A percentile compares a stretch with the other conserved stretches of the same genome.
These are phyloP conservation scores for Pectinophora gossypiella DNA, from an alignment of 1,140 invertebrate species.

Conservation along the genomic window DNA sequence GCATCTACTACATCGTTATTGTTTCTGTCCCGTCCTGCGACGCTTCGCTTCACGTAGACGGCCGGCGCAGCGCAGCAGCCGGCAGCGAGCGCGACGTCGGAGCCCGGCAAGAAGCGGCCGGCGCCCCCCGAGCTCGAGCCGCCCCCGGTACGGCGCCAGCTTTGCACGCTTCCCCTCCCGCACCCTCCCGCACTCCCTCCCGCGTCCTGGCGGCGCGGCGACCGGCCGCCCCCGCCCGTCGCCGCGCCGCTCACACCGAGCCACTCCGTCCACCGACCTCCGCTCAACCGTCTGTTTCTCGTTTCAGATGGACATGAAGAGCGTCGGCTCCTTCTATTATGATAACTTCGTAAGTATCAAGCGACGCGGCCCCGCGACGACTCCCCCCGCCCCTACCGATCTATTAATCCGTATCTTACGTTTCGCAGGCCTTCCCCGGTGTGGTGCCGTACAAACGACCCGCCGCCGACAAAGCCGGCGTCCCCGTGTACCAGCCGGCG, in stretches of 20 bases:
- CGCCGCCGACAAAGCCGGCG: conserved; percentile 94
- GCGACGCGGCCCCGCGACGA: background rate
- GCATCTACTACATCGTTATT: conserved; percentile 75
- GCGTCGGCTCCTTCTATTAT: conserved; percentile 94
- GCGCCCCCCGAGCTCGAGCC: conserved; percentile 68
- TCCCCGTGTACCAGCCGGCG: conserved; percentile 95
- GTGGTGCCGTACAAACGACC: conserved; percentile 95
- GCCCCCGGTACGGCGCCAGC: conserved; percentile 64
- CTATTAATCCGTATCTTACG: conserved; percentile 4
- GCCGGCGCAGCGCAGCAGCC: conserved; percentile 65
- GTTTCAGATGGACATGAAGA: conserved; percentile 94
- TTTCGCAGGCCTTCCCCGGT: conserved; percentile 91
- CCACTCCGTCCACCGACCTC: conserved; percentile 36
- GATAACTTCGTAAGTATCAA: conserved; percentile 93
- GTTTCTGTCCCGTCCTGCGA: conserved; percentile 74
- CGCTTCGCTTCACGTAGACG: conserved; percentile 75
- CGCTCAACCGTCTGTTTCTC: conserved; percentile 68
- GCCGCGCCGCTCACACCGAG: conserved; percentile 37
- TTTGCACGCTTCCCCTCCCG: conserved; percentile 61
- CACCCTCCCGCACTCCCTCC: conserved; percentile 40
- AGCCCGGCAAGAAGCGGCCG: conserved; percentile 68
- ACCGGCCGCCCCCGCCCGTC: conserved; percentile 38
- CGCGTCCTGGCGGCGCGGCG: conserved; percentile 30
- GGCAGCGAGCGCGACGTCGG: conserved; percentile 62
- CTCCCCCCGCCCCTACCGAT: background rate